These are phyloP conservation scores for Ellobium chinense DNA, from an alignment of 2,888 invertebrate genomes.

Conservation along the genomic window DNA sequence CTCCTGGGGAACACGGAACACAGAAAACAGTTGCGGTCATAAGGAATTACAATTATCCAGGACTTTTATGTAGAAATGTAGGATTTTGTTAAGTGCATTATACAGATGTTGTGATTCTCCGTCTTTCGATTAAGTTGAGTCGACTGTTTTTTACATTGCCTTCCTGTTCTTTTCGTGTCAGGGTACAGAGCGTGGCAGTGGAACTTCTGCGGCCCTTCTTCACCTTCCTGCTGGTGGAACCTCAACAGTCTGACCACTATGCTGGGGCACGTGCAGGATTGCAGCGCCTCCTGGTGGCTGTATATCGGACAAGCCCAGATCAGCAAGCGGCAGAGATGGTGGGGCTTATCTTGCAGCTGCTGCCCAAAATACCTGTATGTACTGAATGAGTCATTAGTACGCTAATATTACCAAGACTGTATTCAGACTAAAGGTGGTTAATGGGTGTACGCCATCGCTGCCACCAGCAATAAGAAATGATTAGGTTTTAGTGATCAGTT, in stretches of 20 bases:
- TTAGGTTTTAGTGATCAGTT: too few species aligned
- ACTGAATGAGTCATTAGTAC: too few species aligned
- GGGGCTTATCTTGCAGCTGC: not conserved
- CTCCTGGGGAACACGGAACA: too few species aligned
- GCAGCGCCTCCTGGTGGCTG: not conserved
- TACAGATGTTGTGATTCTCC: not conserved
- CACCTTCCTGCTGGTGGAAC: slow-evolving; percentile 69
- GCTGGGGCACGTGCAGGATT: not conserved
- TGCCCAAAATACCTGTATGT: slow-evolving; percentile 27
- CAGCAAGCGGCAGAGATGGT: not conserved
- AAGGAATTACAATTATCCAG: too few species aligned
- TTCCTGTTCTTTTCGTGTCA: too few species aligned
- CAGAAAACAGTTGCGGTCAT: too few species aligned
- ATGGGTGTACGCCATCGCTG: too few species aligned
- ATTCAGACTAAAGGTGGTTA: too few species aligned
- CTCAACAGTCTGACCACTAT: slow-evolving; percentile 55
- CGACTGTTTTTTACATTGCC: not conserved
- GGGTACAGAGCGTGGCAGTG: slow-evolving; percentile 26
- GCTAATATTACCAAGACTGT: too few species aligned
- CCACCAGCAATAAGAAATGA: too few species aligned
- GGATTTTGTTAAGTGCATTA: too few species aligned
- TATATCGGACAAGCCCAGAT: not conserved
- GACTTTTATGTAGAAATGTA: too few species aligned
- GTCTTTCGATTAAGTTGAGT: not conserved
- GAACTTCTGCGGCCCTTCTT: slow-evolving; percentile 65